Percentiles rank a stretch among this genome's conserved stretches.
These are phyloP conservation scores for Nymphalis urticae DNA, from an alignment of 2,888 invertebrate genomes.

Conservation along the genomic window DNA sequence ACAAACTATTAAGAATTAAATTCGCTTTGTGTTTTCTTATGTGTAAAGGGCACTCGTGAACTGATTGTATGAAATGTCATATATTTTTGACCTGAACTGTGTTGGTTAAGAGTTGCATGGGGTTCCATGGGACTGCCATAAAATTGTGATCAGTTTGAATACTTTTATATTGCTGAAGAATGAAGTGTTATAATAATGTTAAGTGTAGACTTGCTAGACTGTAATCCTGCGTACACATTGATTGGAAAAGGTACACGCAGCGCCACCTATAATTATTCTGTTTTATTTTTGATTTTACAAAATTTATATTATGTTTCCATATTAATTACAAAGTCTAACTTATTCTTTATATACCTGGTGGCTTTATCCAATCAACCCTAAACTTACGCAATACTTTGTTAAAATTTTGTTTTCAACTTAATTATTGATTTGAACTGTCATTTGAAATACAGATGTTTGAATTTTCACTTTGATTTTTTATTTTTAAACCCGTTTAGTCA, in stretches of 20 bases:
- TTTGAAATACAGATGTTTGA: slow-evolving; percentile 79
- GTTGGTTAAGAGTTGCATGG: slow-evolving; percentile 76
- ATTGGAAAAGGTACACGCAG: slow-evolving; percentile 67
- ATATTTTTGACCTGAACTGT: slow-evolving; percentile 61
- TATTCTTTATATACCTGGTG: slow-evolving; percentile 50
- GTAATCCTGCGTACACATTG: slow-evolving; percentile 69
- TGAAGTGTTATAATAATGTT: slow-evolving; percentile 72
- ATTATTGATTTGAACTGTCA: slow-evolving; percentile 76
- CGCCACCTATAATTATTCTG: slow-evolving; percentile 52
- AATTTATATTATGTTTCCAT: slow-evolving; percentile 51
- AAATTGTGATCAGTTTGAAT: slow-evolving; percentile 80
- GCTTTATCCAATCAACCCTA: slow-evolving; percentile 77
- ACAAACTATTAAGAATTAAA: slow-evolving; percentile 50
- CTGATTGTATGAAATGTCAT: slow-evolving; percentile 69
- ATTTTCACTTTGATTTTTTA: slow-evolving; percentile 59
- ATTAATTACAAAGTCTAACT: slow-evolving; percentile 42
- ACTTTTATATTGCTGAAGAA: slow-evolving; percentile 80
- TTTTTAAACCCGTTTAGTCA: slow-evolving; percentile 8
- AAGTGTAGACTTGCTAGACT: slow-evolving; percentile 80
- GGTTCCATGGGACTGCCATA: slow-evolving; percentile 79
- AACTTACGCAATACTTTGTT: slow-evolving; percentile 75
- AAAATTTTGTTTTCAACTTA: slow-evolving; percentile 78
- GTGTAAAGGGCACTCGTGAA: slow-evolving; percentile 57
- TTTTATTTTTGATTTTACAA: slow-evolving; percentile 52
- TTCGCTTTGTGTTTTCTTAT: slow-evolving; percentile 56